phyloP scores from a whole-genome alignment of 2,797 vertebrate species.

The Phoebastria nigripes region DNA sequence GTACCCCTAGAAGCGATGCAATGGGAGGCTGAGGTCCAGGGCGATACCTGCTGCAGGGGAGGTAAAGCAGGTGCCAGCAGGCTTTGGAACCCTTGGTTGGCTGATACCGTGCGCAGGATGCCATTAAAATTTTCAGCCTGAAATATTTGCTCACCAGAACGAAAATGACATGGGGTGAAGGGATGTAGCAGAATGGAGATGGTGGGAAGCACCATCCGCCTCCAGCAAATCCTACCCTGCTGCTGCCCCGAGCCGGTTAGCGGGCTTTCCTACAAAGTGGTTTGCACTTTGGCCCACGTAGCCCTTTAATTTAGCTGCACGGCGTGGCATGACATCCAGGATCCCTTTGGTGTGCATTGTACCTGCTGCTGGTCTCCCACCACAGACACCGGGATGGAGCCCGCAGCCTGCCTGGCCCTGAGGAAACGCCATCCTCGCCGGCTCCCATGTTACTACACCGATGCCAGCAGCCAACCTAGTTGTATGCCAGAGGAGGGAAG shows the following conservation, averaged over 20 bases:
- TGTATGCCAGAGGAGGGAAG: background rate
- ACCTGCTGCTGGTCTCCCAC: background rate
- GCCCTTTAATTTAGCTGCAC: background rate
- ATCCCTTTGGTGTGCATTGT: background rate
- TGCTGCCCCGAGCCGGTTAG: rapidly evolving
- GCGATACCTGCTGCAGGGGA: background rate
- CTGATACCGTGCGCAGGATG: background rate
- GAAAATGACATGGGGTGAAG: background rate
- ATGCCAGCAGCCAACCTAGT: background rate
- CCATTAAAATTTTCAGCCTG: background rate
- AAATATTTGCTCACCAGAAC: background rate
- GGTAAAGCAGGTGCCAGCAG: background rate
- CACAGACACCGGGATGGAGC: background rate
- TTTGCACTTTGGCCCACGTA: background rate
- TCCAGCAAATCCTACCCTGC: background rate
- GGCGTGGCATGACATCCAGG: background rate
- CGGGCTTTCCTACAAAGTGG: background rate
- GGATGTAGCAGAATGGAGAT: background rate
- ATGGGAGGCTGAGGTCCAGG: no score
- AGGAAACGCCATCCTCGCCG: background rate
- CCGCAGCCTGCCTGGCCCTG: background rate
- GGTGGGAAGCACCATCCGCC: background rate
- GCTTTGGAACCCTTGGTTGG: background rate
- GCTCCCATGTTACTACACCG: background rate
- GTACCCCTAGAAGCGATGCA: background rate